These are phyloP conservation scores for Thymallus thymallus DNA, from an alignment of 2,113 vertebrate species.

Conservation along the genomic window DNA sequence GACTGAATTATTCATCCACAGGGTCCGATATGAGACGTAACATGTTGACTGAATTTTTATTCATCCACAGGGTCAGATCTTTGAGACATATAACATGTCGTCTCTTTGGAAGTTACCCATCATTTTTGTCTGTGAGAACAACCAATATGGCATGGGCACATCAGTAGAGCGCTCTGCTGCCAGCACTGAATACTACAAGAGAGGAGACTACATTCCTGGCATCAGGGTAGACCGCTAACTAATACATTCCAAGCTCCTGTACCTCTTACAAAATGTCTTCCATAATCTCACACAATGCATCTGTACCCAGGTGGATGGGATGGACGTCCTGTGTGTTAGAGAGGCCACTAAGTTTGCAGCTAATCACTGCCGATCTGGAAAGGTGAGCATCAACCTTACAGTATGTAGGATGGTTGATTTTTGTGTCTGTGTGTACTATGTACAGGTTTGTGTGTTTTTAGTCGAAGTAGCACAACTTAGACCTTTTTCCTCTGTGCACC, in stretches of 20 bases:
- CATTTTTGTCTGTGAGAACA: slow-evolving; percentile 95
- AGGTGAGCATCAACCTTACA: slow-evolving; percentile 66
- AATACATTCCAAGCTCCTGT: background rate
- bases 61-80: slow-evolving; percentile 84
- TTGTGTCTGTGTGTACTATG: background rate
- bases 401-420: background rate
- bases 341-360: slow-evolving; percentile 89
- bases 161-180: slow-evolving; percentile 85
- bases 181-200: slow-evolving; percentile 90
- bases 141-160: slow-evolving; percentile 91
- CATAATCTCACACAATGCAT: slow-evolving; percentile 1
- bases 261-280: background rate
- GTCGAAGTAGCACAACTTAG: background rate
- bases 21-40: slow-evolving; percentile 95
- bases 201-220: slow-evolving; percentile 88
- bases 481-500: background rate
- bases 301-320: slow-evolving; percentile 85
- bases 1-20: slow-evolving; percentile 46
- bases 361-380: slow-evolving; percentile 86
- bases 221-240: slow-evolving; percentile 70
- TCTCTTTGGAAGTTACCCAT: slow-evolving; percentile 92
- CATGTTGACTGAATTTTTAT: slow-evolving; percentile 69
- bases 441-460: background rate
- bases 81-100: slow-evolving; percentile 93
- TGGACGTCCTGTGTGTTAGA: slow-evolving; percentile 90